Evolutionary conservation across 2,113 vertebrate genomes (phyloP).

Genomic region (Larimichthys polyactis): DNA sequence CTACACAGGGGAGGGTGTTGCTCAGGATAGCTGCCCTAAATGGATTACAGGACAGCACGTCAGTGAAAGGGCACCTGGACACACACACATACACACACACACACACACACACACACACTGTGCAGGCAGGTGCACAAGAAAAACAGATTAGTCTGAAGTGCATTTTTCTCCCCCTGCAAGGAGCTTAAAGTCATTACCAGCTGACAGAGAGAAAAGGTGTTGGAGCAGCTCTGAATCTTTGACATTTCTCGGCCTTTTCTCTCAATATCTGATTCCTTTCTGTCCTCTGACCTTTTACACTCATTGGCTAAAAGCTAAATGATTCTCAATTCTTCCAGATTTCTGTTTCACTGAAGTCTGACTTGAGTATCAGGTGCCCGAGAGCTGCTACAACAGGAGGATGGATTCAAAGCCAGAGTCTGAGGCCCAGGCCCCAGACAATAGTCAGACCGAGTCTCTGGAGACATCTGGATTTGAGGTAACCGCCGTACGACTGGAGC

Average conservation of each 20-base stretch:
- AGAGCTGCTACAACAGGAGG: neutral
- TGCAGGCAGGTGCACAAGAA: slow-evolving; percentile 21
- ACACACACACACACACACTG: slow-evolving; percentile 24
- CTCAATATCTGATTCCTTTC: neutral
- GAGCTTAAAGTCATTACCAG: slow-evolving; percentile 49
- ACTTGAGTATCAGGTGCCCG: slow-evolving; percentile 5
- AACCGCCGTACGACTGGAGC: slow-evolving; percentile 77
- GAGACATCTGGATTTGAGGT: slow-evolving; percentile 44
- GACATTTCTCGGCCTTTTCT: slow-evolving; percentile 19
- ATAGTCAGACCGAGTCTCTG: neutral
- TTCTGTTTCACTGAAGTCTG: slow-evolving; percentile 34
- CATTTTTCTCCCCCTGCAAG: slow-evolving; percentile 35
- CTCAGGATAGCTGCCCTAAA: slow-evolving; percentile 56
- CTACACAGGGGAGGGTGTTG: slow-evolving; percentile 14
- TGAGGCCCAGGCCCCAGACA: slow-evolving; percentile 40
- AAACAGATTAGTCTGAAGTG: slow-evolving; percentile 49
- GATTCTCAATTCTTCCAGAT: slow-evolving; percentile 43
- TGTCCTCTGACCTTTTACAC: neutral
- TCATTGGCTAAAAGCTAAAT: slow-evolving; percentile 24
- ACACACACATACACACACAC: slow-evolving; percentile 4
- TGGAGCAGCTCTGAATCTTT: slow-evolving; percentile 4
- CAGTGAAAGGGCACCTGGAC: slow-evolving; percentile 56
- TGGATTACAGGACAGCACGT: slow-evolving; percentile 68
- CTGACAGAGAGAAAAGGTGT: slow-evolving; percentile 8
- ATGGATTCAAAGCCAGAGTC: slow-evolving; percentile 58